phyloP scores from a whole-genome alignment of 92 coral and sea anemone species.

The Phymanthus crucifer region DNA sequence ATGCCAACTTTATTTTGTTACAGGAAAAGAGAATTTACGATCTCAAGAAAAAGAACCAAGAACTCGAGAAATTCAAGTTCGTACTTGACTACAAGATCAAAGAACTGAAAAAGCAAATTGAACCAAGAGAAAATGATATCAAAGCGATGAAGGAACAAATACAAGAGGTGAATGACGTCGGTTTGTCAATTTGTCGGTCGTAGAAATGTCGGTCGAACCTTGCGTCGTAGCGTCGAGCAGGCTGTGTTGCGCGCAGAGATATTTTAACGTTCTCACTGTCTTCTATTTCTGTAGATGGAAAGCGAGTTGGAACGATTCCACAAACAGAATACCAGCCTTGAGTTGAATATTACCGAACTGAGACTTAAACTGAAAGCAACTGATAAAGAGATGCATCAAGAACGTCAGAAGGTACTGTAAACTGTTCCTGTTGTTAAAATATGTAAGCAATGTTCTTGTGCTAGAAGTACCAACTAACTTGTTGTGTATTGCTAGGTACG shows the following conservation, averaged over 20 bases:
- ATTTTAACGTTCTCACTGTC: no score
- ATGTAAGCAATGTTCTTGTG: neutral
- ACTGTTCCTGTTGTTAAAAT: neutral
- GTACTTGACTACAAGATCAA: constrained; percentile 98
- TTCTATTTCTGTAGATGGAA: constrained; percentile 70
- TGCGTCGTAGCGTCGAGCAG: neutral
- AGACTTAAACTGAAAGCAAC: constrained; percentile 95
- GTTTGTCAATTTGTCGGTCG: no score
- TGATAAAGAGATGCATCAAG: constrained; percentile 97
- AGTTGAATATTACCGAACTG: constrained; percentile 88
- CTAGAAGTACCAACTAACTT: neutral
- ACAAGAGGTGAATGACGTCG: constrained; percentile 73
- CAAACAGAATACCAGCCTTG: constrained; percentile 95
- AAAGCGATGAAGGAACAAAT: constrained; percentile 99
- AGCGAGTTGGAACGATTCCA: constrained; percentile 99
- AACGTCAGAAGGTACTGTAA: constrained; percentile 94
- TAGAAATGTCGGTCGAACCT: neutral
- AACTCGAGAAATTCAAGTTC: constrained; percentile 97
- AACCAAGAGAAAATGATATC: constrained; percentile 97
- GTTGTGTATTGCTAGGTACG: constrained; percentile 61
- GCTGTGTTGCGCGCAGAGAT: neutral
- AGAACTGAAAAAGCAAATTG: constrained; percentile 95
- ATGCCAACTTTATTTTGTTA: neutral
- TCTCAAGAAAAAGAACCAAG: constrained; percentile 95
- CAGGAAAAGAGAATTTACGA: constrained; percentile 99